Evolutionary conservation across 2,113 vertebrate species (phyloP), one percentile per base, ranked within the genome.

Genomic region (Bufo gargarizans): DNA sequence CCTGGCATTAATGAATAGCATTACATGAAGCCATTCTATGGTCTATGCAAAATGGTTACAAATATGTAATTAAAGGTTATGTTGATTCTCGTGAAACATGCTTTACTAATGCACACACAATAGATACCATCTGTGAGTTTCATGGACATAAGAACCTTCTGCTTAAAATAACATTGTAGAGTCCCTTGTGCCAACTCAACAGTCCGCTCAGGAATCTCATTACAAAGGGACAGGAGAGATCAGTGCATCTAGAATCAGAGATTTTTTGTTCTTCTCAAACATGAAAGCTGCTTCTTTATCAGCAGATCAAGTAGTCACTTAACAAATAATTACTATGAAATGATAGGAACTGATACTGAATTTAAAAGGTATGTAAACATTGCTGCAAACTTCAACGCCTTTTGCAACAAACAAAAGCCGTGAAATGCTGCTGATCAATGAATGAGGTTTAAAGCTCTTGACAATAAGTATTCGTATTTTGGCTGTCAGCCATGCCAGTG

Each of bases 401-500:
- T 53, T 56, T 76, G 50, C 69, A 0, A 58, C 55, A 86, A 86
- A 85, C 9, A 76, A 85, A 86, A 20, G 12, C 33, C 3, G 20
- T 22, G 19, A 86, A 47, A 86, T 49, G 71, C 69, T 61, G 17
- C 69, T 61, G 17, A 63, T 63, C 20, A 63, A 0, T 77, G 72
- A 76, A 77, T 77, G 56, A 49, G 76, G 77, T 63, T 77, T 77
- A 63, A 86, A 67, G 58, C 85, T 63, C 45, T 67, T 67, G 47
- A 77, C 74, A 86, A 86, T 78, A 47, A 86, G 76, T 79, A 65
- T 78, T 80, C 81, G 77, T 87, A 58, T 71, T 79, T 56, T 87
- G 86, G 77, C 77, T 4, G 33, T 16, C 61, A 58, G 47, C 50
- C 86, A 80, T 80, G 77, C 50, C 49, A 80, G 45, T 80, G 16